Evolutionary conservation across 2,888 invertebrate species (phyloP), one percentile per base, ranked within the genome.

Genomic region (Saturnia pavonia): DNA sequence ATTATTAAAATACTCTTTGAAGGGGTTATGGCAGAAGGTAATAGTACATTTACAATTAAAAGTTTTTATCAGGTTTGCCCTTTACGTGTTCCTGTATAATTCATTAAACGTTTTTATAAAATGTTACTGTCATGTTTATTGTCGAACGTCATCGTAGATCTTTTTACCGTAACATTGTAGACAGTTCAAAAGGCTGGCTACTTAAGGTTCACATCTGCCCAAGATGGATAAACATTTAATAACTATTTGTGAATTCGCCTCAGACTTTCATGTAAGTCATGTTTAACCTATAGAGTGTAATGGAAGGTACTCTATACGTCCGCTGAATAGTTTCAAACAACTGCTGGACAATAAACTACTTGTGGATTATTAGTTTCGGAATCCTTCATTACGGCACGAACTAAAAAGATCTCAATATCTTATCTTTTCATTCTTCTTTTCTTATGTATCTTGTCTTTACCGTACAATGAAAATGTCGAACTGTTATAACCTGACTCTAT

Each of bases 1-100:
- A 65, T 65, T 34, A 40, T 65, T 65, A 63, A 34, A 34, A 6
- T 34, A 40, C 40, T 40, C 34, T 40, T 65, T 40, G 19, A 65
- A n/a, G n/a, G 34, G 19, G 19, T 65, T 65, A 65, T n/a, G 65
- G 34, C 19, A 19, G 40, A 12, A 65, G 34, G 65, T 65, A 40
- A 60, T 27, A 27, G 27, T 60, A 25, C 12, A 40, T 40, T n/a
- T n/a, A n/a, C 14, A 60, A 60, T 60, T 27, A 65, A 40, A 19
- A 9, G 6, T 65, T 65, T 65, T 40, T 65, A 40, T n/a, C 40
- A 9, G 1, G 19, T 6, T 40, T 40, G 65, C 40, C 65, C 19
- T 65, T 65, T 60, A 60, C 65, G 40, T 65, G 65, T 65, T 65
- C 65, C 40, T 60, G 57, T 60, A 60, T 27, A 60, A 60, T 60